Conservation (phyloP, 2,113 vertebrate genomes). For the Solenodon paradoxus region DNA sequence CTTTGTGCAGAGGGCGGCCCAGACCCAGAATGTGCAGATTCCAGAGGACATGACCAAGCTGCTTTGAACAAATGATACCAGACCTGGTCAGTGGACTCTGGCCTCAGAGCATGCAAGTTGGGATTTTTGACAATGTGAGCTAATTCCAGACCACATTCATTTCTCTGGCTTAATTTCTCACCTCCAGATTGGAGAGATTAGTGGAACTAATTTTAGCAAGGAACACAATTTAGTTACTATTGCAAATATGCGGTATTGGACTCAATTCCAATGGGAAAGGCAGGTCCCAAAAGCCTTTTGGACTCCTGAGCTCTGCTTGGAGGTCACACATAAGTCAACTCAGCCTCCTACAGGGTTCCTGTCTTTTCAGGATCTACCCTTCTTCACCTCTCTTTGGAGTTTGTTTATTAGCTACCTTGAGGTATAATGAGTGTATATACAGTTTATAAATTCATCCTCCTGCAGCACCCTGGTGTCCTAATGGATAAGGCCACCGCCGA, state of each 20-base stretch:
- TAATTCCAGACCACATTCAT: background rate
- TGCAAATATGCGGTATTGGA: background rate
- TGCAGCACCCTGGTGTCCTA: too few species aligned
- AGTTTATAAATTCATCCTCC: background rate
- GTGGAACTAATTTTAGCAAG: background rate
- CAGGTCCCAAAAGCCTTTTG: background rate
- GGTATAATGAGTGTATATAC: background rate
- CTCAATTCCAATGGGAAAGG: accelerated
- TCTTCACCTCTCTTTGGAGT: background rate
- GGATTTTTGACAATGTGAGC: background rate
- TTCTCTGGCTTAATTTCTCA: background rate
- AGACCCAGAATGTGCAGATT: background rate
- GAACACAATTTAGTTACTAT: background rate
- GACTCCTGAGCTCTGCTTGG: accelerated
- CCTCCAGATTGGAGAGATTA: background rate
- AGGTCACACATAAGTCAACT: background rate
- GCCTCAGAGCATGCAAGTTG: background rate
- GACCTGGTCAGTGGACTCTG: background rate
- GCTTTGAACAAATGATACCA: background rate
- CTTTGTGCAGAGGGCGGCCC: background rate
- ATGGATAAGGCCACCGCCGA: too few species aligned
- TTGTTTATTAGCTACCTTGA: background rate
- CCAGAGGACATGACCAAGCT: background rate
- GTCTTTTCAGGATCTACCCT: background rate
- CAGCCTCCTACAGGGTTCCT: background rate